Conservation (phyloP, 2,113 vertebrate species). For the Sinocyclocheilus grahami region DNA sequence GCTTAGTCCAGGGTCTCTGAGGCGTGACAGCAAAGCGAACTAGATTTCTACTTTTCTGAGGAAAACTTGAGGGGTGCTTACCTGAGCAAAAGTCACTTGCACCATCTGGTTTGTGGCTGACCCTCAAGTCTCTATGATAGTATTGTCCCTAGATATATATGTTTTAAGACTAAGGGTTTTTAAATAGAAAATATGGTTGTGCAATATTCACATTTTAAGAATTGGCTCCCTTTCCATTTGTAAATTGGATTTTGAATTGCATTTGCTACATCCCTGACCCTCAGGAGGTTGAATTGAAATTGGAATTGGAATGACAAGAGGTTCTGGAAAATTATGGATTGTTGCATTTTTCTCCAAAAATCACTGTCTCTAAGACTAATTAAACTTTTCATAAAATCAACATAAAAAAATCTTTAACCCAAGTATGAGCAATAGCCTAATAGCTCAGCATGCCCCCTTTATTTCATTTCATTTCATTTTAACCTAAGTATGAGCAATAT, state of each 20-base stretch:
- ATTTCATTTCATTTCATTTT: no score
- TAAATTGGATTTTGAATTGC: background rate
- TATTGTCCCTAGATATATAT: background rate
- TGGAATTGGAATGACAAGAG: background rate
- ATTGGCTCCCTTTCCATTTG: background rate
- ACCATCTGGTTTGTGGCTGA: background rate
- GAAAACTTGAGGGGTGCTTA: background rate
- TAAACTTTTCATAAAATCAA: no score
- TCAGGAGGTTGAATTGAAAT: background rate
- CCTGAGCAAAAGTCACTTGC: background rate
- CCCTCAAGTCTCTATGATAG: background rate
- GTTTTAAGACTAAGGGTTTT: background rate
- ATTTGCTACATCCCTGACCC: background rate
- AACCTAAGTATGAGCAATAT: no score
- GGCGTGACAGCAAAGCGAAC: background rate
- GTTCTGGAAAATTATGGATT: background rate
- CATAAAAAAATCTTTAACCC: background rate
- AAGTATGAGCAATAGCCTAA: background rate
- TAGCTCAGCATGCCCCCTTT: no score
- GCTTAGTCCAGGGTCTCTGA: background rate
- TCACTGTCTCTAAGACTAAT: background rate
- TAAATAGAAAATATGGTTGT: background rate
- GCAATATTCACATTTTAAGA: background rate
- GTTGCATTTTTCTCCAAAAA: background rate
- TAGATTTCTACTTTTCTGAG: background rate